Evolutionary conservation across 2,888 invertebrate genomes (phyloP), one percentile per base, ranked within the genome.

Genomic region (Nemoura dubitans): DNA sequence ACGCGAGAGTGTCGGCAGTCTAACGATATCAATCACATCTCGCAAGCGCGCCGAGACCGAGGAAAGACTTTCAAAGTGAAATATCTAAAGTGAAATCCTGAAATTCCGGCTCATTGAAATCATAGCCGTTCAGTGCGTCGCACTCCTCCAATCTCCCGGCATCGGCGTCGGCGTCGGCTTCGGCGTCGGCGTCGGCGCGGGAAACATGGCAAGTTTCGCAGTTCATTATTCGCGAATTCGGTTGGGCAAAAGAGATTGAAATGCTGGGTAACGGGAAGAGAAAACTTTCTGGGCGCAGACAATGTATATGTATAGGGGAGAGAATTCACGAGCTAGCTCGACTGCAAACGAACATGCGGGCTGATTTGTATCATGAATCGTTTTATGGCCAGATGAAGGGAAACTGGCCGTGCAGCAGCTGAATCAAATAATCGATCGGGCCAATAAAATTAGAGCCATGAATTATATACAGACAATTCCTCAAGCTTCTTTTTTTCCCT

Each of bases 11-110:
- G 36, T 36, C 36, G 36, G 16, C 59, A 36, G 59, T 59, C 59
- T 59, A 10, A 59, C 59, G 59, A 21, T 59, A 78, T 78, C 78
- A 26, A 78, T 78, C 78, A 78, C 78, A 78, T 78, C 59, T 59
- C 10, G 78, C 26, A 5, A 78, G 27, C 27, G 81, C n/a, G n/a
- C n/a, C n/a, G n/a, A n/a, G n/a, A n/a, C 81, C 81, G 81, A 10
- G 81, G 81, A 28, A 30, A 28, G 81, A 81, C 81, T 81, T 81
- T 81, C 81, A 28, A n/a, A 81, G 30, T 81, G 81, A 81, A 81
- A 81, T 81, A 28, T 81, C 81, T 81, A 29, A 81, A 81, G 81
- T 81, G 81, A 81, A 81, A 29, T 30, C 81, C 16, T 27, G 28
- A 28, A 81, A 30, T 81, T 81, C 81, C 81, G 28, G 6, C 81